These are phyloP conservation scores for Augochlorella aurata DNA, from an alignment of 2,888 invertebrate species.

Conservation along the genomic window DNA sequence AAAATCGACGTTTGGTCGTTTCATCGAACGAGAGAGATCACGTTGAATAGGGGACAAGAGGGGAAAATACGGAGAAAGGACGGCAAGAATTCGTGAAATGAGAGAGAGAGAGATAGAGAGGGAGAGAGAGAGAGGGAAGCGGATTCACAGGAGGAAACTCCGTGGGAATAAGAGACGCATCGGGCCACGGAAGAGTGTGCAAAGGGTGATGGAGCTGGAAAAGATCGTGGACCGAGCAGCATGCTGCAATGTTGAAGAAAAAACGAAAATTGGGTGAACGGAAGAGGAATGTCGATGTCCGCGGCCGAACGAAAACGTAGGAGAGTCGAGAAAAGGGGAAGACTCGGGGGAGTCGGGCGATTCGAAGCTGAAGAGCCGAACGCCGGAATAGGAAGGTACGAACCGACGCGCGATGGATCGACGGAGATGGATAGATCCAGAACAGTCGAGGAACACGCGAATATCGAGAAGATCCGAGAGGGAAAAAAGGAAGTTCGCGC, in stretches of 20 bases:
- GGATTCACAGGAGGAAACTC: background rate
- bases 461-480: conserved; percentile 16
- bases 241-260: background rate
- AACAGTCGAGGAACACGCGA: conserved; percentile 26
- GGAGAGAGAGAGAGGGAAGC: background rate
- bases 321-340: background rate
- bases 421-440: background rate
- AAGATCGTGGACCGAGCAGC: conserved; percentile 10
- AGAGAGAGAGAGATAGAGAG: background rate
- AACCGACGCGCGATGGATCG: background rate
- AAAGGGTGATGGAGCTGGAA: conserved; percentile 16
- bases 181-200: background rate
- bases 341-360: background rate
- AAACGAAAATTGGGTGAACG: conserved; percentile 30
- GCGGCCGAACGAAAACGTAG: background rate
- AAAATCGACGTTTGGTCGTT: conserved; percentile 66
- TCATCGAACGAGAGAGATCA: conserved; percentile 64
- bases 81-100: conserved; percentile 33
- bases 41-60: conserved; percentile 32
- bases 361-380: background rate
- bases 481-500: conserved; percentile 39
- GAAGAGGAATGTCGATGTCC: conserved; percentile 26
- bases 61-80: conserved; percentile 30
- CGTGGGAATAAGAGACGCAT: background rate
- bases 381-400: background rate